Evolutionary conservation across 53 echinoderm and acorn worm species (phyloP).

Genomic region (Arbacia lixula): DNA sequence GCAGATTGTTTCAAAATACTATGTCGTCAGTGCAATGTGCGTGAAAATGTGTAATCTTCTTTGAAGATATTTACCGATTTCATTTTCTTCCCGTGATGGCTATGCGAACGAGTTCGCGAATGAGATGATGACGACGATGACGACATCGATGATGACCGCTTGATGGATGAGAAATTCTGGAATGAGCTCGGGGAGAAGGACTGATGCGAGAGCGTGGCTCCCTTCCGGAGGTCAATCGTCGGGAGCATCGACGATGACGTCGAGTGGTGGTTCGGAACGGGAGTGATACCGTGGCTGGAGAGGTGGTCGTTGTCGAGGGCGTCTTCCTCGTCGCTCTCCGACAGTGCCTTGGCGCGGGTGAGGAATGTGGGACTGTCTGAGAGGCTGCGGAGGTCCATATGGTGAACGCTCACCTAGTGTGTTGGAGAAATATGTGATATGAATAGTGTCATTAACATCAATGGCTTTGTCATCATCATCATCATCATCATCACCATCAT

Average conservation of each 20-base stretch:
- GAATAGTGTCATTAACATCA: not conserved
- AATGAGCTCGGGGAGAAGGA: constrained; percentile 85
- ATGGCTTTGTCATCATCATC: too few species aligned
- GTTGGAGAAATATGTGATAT: not conserved
- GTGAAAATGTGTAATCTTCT: too few species aligned
- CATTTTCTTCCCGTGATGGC: constrained; percentile 29
- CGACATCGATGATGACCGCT: constrained; percentile 8
- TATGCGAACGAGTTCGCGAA: not conserved
- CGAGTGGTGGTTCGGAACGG: constrained; percentile 14
- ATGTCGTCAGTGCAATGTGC: too few species aligned
- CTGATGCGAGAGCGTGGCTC: constrained; percentile 64
- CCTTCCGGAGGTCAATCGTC: constrained; percentile 60
- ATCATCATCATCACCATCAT: too few species aligned
- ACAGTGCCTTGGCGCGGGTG: constrained; percentile 9
- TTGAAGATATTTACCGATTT: constrained; percentile 28
- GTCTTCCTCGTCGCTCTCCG: constrained; percentile 31
- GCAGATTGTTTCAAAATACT: too few species aligned
- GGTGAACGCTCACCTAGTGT: constrained; percentile 4
- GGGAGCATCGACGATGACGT: constrained; percentile 51
- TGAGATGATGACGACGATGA: too few species aligned
- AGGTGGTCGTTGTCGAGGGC: not conserved
- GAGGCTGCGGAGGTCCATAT: constrained; percentile 40
- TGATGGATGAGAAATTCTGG: constrained; percentile 54
- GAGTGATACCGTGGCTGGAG: constrained; percentile 1
- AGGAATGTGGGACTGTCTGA: constrained; percentile 46